Evolutionary conservation across 1,140 invertebrate genomes (phyloP).

Genomic region (Drosophila bocqueti): DNA sequence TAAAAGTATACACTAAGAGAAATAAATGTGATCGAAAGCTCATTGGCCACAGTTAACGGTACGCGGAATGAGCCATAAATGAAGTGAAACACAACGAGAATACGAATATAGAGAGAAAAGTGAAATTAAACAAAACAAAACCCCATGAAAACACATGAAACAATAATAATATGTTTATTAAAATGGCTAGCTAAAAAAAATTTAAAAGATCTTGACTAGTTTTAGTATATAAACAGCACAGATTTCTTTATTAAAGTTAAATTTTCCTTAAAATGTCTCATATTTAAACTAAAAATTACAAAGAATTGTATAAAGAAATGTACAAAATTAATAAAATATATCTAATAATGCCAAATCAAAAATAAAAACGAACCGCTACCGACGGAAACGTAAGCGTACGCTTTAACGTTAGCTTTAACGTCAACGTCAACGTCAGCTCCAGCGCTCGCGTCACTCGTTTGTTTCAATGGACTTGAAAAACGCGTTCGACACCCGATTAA

Average conservation of each 20-base stretch:
- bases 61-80: constrained; percentile 53
- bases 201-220: background rate
- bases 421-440: constrained; percentile 13
- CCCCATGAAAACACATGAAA: background rate
- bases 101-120: constrained; percentile 34
- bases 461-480: constrained; percentile 78
- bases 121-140: constrained; percentile 31
- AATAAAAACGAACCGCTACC: constrained; percentile 12
- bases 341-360: background rate
- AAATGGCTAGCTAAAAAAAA: background rate
- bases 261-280: background rate
- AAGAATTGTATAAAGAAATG: background rate
- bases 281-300: background rate
- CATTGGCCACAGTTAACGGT: constrained; percentile 65
- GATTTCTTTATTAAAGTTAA: background rate
- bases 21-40: constrained; percentile 25
- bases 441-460: constrained; percentile 33
- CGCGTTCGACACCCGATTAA: constrained; percentile 67
- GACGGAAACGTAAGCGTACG: constrained; percentile 23
- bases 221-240: background rate
- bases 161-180: background rate
- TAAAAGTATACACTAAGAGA: constrained; percentile 11
- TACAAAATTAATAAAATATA: background rate
- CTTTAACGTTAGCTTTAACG: constrained; percentile 9
- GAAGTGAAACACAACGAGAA: constrained; percentile 6